Conservation (phyloP, 1,140 invertebrate species). For the Drosophila bocki region DNA sequence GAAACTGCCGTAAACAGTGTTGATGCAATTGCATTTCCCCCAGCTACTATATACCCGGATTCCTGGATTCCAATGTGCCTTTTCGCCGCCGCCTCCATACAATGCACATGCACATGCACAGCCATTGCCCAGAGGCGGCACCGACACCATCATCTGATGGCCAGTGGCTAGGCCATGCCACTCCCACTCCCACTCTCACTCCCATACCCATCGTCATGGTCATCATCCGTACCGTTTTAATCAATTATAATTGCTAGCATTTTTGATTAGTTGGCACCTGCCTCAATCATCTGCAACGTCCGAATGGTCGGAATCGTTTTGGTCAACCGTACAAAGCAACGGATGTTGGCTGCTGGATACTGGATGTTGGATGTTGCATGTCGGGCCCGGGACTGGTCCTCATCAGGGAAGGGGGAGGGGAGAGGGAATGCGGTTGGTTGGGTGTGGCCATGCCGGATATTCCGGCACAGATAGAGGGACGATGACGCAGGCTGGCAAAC, state of each 20-base stretch:
- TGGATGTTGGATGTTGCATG: constrained; percentile 5
- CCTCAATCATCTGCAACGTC: constrained; percentile 50
- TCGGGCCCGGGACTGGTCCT: neutral
- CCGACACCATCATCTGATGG: constrained; percentile 17
- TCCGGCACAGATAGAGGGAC: constrained; percentile 7
- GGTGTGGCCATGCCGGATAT: constrained; percentile 9
- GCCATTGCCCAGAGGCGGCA: neutral
- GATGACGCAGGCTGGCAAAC: constrained; percentile 51
- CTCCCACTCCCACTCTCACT: neutral
- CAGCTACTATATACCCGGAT: neutral
- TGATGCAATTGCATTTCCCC: constrained; percentile 36
- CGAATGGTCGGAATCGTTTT: constrained; percentile 52
- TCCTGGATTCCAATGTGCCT: constrained; percentile 8
- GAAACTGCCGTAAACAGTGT: constrained; percentile 26
- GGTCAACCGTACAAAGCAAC: constrained; percentile 46
- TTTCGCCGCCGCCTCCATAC: neutral
- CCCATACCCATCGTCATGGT: constrained; percentile 9
- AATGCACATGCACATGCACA: neutral
- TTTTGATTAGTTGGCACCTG: constrained; percentile 81
- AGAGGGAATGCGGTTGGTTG: constrained; percentile 6
- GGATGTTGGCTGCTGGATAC: constrained; percentile 19
- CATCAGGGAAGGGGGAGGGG: neutral
- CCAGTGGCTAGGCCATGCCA: constrained; percentile 1
- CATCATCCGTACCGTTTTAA: constrained; percentile 68
- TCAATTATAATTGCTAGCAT: constrained; percentile 80